A percentile compares a stretch with the other conserved stretches of the same genome.
Conservation (phyloP, 2,888 invertebrate genomes). For the Bruchidius siliquastri region DNA sequence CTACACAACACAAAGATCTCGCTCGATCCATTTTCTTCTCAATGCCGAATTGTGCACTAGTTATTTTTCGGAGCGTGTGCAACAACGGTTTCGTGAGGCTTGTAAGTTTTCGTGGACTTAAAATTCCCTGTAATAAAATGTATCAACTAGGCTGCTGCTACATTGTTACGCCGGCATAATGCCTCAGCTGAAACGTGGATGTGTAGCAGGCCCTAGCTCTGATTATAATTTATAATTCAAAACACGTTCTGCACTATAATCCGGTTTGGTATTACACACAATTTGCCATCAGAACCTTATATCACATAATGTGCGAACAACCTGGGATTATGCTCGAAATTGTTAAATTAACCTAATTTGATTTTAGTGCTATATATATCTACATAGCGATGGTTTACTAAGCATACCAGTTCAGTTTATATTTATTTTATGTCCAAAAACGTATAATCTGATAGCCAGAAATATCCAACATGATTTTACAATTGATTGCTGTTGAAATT, state of each 20-base stretch:
- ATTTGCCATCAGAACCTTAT: conserved; percentile 3
- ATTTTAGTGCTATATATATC: background rate
- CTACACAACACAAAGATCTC: background rate
- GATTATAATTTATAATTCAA: conserved; percentile 13
- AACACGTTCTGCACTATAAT: conserved; percentile 13
- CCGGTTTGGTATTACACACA: conserved; percentile 5
- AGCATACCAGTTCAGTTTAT: background rate
- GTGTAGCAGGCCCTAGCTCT: background rate
- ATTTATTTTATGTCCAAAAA: background rate
- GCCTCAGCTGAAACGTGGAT: conserved; percentile 5
- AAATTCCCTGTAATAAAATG: background rate
- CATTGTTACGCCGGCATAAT: background rate
- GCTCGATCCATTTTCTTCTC: background rate
- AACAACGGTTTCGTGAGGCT: background rate
- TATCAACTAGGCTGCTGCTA: background rate
- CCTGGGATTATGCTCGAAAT: conserved; percentile 4
- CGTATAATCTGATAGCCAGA: no score
- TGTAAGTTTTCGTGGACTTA: background rate
- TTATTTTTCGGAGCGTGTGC: background rate
- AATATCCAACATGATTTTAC: no score
- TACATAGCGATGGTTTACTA: background rate
- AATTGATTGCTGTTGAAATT: no score
- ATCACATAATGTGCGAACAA: conserved; percentile 5
- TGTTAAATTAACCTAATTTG: conserved; percentile 4
- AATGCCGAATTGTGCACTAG: background rate